phyloP scores from a whole-genome alignment of 53 echinoderm and acorn worm species.

The Antedon mediterranea region DNA sequence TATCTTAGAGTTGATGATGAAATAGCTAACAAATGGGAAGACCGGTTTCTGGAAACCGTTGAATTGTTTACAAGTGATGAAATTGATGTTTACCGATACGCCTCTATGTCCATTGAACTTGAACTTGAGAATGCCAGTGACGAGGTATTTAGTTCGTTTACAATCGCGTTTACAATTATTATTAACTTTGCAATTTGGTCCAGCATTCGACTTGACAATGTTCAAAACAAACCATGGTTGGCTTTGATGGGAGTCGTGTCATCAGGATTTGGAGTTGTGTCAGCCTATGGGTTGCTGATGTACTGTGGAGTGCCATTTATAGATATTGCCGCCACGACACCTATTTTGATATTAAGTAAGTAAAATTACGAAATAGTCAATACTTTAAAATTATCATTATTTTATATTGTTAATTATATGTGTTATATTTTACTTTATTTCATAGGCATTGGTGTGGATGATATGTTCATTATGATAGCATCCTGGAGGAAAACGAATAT shows the following conservation, averaged over 20 bases:
- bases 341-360: conserved; percentile 35
- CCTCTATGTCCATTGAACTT: conserved; percentile 13
- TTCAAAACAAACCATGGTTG: conserved; percentile 26
- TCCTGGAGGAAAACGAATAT: conserved; percentile 38
- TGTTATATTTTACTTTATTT: neutral
- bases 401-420: no score
- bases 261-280: conserved; percentile 20
- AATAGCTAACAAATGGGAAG: conserved; percentile 26
- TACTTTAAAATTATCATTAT: no score
- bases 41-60: conserved; percentile 9
- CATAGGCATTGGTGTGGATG: conserved; percentile 51
- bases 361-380: no score
- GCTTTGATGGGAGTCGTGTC: conserved; percentile 23
- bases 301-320: conserved; percentile 23
- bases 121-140: conserved; percentile 21
- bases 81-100: conserved; percentile 6
- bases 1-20: conserved; percentile 6
- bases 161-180: conserved; percentile 26
- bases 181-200: conserved; percentile 28
- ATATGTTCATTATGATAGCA: conserved; percentile 63
- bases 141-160: conserved; percentile 7
- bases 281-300: conserved; percentile 28
- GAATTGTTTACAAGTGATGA: neutral
- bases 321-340: conserved; percentile 15
- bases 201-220: conserved; percentile 30